Evolutionary conservation across 2,113 vertebrate genomes (phyloP), one percentile per base, ranked within the genome.

Genomic region (Cercocebus atys): DNA sequence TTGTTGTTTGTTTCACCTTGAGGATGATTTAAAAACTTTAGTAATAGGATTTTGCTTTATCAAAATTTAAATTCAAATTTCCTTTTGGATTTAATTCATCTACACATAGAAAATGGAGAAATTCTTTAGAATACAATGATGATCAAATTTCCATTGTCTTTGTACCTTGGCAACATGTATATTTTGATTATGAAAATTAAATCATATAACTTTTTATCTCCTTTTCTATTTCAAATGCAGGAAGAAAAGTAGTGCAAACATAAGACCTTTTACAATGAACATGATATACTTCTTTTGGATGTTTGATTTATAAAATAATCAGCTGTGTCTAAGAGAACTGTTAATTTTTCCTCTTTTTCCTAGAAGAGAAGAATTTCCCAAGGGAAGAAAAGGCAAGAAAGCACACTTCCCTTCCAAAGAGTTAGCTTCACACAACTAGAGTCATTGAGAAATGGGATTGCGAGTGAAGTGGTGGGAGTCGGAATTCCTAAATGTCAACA

Each of bases 21-120:
- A 96, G 4, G 8, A 61, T 81, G n/a, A 72, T 88, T 81, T 30
- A 30, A 64, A 12, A 18, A 10, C 72, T 78, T 25, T 25, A 47
- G 4, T 23, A 87, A 78, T 68, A 25, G 30, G 1, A 45, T 86
- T 97, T 96, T 94, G 12, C 25, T 89, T 93, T 85, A 94, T 79
- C 12, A 88, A 93, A 94, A 90, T 84, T 70, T 45, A 87, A 80
- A 68, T 72, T 83, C 20, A 79, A 96, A 75, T 50, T 79, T 96
- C 10, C 35, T 68, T 93, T 90, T 93, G 43, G 1, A 83, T 75
- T 92, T 93, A 64, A 30, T 89, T 94, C 93, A 84, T 91, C 25
- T 88, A 59, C 2, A 93, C 3, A 59, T 30, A 45, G 17, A 93
- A 93, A 89, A 84, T 18, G 16, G 40, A 43, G 40, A 4, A 70